phyloP scores from a whole-genome alignment of 2,113 vertebrate species.

The Emydocephalus ijimae region DNA sequence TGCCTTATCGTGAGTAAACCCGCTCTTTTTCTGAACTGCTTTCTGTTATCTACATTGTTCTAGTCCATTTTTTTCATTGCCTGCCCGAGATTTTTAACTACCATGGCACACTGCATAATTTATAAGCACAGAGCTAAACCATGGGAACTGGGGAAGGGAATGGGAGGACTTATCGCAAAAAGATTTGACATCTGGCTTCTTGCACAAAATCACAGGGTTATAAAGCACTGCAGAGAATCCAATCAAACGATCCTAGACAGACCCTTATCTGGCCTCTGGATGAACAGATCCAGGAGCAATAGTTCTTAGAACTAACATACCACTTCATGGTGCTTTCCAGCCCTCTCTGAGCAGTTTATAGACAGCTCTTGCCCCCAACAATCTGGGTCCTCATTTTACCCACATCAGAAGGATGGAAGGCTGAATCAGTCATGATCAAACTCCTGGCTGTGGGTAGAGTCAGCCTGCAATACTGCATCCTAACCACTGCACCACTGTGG shows the following conservation, averaged over 20 bases:
- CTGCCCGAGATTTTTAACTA: slow-evolving; percentile 15
- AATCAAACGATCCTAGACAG: not conserved
- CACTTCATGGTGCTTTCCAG: not conserved
- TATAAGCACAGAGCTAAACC: not conserved
- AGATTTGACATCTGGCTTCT: not conserved
- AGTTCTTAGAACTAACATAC: not conserved
- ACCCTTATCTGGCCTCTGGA: not conserved
- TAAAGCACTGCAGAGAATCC: not conserved
- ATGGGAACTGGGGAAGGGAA: not conserved
- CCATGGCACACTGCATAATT: not conserved
- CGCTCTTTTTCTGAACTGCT: not conserved
- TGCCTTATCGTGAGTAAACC: slow-evolving; percentile 22
- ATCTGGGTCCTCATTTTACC: no score
- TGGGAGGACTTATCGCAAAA: not conserved
- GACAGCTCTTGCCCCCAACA: no score
- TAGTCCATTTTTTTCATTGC: not conserved
- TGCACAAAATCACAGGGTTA: not conserved
- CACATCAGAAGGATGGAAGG: no score
- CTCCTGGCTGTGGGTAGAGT: no score
- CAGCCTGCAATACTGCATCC: no score
- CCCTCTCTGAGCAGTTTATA: no score
- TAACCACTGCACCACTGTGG: no score
- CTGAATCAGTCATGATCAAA: no score
- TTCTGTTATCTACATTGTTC: not conserved
- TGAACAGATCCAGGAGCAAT: not conserved